Conservation (phyloP, 1,140 invertebrate species). For the Cydia strobilella region DNA sequence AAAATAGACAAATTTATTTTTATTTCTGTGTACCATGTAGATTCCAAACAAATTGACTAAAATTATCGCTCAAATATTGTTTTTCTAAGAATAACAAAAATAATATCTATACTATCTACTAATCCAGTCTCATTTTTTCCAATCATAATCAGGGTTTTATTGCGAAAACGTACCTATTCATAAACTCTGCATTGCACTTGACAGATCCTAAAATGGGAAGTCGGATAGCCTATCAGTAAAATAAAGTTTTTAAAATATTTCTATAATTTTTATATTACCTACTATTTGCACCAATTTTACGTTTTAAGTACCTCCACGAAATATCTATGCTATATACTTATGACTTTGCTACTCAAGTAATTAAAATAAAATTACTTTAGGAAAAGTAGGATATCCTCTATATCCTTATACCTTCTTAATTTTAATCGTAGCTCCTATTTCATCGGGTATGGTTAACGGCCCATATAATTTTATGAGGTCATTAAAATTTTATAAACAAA, state of each 20-base stretch:
- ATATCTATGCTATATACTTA: neutral
- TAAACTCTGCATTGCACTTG: neutral
- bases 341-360: neutral
- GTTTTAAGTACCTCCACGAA: no score
- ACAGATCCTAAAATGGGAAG: neutral
- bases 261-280: no score
- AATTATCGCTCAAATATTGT: no score
- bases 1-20: no score
- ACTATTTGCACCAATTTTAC: no score
- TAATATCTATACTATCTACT: no score
- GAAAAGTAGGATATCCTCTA: neutral
- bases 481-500: neutral
- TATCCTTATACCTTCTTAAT: neutral
- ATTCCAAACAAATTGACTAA: no score
- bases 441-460: neutral
- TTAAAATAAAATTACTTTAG: slow-evolving; percentile 6
- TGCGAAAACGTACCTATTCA: neutral
- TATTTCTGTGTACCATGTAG: no score
- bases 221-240: neutral
- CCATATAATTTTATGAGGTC: neutral
- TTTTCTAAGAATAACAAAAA: no score
- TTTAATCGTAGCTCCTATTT: neutral
- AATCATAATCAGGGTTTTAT: neutral
- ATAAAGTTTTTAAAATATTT: neutral
- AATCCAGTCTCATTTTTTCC: no score